phyloP scores from a whole-genome alignment of 1,140 invertebrate species.

The Psilanteris sp. region DNA sequence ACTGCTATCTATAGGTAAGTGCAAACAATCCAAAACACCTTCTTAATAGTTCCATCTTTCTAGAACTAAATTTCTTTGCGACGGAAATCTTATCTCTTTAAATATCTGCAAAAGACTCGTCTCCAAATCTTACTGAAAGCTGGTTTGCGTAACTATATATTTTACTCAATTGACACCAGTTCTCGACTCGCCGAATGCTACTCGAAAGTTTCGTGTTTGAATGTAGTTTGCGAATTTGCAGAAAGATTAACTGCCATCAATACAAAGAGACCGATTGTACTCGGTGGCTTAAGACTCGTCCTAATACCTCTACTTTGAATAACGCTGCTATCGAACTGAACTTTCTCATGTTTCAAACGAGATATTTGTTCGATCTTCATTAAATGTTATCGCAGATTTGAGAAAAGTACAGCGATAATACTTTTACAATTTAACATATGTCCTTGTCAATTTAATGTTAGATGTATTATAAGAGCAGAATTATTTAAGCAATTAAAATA shows the following conservation, averaged over 20 bases:
- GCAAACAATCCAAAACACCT: slow-evolving; percentile 1
- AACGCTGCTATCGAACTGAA: slow-evolving; percentile 33
- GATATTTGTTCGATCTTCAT: slow-evolving; percentile 47
- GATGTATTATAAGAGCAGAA: too few species aligned
- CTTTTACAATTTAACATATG: slow-evolving; percentile 21
- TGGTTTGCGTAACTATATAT: slow-evolving; percentile 20
- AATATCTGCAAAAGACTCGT: slow-evolving; percentile 30
- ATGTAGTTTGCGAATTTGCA: slow-evolving; percentile 56
- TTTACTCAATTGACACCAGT: slow-evolving; percentile 33
- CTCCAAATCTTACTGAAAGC: slow-evolving; percentile 9
- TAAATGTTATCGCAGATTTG: slow-evolving; percentile 47
- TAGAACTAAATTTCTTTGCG: slow-evolving; percentile 2
- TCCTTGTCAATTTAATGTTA: slow-evolving; percentile 13
- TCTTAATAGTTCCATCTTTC: not conserved
- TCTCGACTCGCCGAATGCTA: slow-evolving; percentile 9
- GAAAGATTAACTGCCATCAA: slow-evolving; percentile 55
- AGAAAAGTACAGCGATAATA: slow-evolving; percentile 15
- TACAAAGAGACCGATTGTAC: slow-evolving; percentile 46
- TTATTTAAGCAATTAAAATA: too few species aligned
- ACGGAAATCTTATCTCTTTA: slow-evolving; percentile 39
- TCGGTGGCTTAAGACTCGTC: slow-evolving; percentile 34
- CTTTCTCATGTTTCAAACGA: slow-evolving; percentile 32
- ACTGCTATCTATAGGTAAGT: slow-evolving; percentile 84
- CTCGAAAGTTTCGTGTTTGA: slow-evolving; percentile 39
- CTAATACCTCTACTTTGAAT: slow-evolving; percentile 40